A percentile compares a stretch with the other conserved stretches of the same genome.
Evolutionary conservation across 35 echinoderm and acorn worm species (phyloP).

Genomic region (Hemicentrotus pulcherrimus): DNA sequence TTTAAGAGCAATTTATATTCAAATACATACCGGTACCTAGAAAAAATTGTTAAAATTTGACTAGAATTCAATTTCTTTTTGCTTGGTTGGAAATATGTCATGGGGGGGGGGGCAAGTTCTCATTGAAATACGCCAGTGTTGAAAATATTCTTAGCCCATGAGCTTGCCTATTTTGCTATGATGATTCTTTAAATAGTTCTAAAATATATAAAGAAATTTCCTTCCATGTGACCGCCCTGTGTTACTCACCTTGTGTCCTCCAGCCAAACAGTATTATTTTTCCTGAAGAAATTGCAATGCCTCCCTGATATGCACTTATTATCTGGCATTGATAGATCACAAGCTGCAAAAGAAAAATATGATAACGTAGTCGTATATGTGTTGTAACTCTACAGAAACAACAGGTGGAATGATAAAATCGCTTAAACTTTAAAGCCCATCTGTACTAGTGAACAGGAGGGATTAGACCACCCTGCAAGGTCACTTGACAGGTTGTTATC

Average conservation of each 20-base stretch:
- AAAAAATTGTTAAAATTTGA: neutral
- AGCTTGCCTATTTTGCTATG: neutral
- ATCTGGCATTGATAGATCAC: constrained; percentile 52
- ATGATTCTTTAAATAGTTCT: neutral
- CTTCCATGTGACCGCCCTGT: neutral
- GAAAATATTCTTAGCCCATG: neutral
- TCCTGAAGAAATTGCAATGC: constrained; percentile 38
- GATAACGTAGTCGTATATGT: too few species aligned
- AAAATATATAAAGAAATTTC: neutral
- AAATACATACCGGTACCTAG: too few species aligned
- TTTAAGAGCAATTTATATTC: too few species aligned
- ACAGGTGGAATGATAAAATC: neutral
- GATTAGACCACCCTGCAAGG: too few species aligned
- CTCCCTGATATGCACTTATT: constrained; percentile 57
- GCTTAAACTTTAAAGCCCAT: too few species aligned
- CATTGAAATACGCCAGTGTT: neutral
- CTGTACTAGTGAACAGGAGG: too few species aligned
- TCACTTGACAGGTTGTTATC: too few species aligned
- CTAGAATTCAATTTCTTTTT: neutral
- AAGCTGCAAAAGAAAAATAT: neutral
- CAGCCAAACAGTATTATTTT: constrained; percentile 5
- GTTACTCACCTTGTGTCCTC: constrained; percentile 51
- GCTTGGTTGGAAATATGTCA: neutral
- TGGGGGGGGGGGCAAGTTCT: neutral
- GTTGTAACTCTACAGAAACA: neutral